Base-by-base conservation (phyloP, 2,888 invertebrate genomes). In the Agrotis segetum region DNA sequence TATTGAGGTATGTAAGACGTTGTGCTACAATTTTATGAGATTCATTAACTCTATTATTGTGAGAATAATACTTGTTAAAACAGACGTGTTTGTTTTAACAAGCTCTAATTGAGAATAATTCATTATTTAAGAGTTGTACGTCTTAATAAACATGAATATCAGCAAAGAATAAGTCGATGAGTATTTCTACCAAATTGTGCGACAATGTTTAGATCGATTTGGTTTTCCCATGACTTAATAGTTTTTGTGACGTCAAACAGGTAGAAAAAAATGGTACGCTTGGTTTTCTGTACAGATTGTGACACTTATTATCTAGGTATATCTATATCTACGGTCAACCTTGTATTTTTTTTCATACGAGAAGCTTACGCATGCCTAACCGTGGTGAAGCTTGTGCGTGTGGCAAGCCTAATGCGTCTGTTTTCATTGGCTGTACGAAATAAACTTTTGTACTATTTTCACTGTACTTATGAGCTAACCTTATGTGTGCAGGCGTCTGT, bases 1-100 rank as follows among this genome's bases (percentile, higher is more conserved):
- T 95, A 71, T 86, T 95, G 89, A 94, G 94, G 96, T 94, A 72
- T 74, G 64, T 61, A 67, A 61, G 50, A 66, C 66, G 67, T 77
- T 79, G 71, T 63, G 53, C 47, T 63, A 69, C 53, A 60, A 55
- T 71, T 71, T 82, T 67, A 79, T 56, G 44, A 56, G 69, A 80
- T 79, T 79, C 79, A 82, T n/a, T n/a, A 24, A 74, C 21, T 58
- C 67, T 50, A 61, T 74, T 77, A 70, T 71, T 77, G 34, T 24
- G 56, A 24, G 61, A 72, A 77, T 64, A 81, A 81, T 81, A 53
- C 77, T 74, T 60, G 19, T 63, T 53, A 24, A 71, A 76, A 71
- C 49, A 60, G 29, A 19, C 44, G 29, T 58, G 53, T 34, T 68
- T 74, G 59, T 71, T 61, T 9, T 21, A 78, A 64, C 58, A 56